Evolutionary conservation across 2,113 vertebrate species (phyloP).

Genomic region (Crotalus viridis): DNA sequence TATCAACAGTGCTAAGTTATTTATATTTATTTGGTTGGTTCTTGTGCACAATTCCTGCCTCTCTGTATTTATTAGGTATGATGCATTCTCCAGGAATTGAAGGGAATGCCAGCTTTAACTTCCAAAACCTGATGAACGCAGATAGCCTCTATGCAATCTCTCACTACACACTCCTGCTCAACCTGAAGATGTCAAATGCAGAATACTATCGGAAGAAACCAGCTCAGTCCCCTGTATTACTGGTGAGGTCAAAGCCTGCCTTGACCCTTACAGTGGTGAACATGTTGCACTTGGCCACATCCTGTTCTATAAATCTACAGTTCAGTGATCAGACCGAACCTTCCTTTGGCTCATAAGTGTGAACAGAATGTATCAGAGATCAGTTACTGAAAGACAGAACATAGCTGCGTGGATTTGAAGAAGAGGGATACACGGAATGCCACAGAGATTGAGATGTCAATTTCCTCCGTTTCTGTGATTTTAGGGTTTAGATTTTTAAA

Average conservation of each 20-base stretch:
- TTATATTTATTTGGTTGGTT: background rate
- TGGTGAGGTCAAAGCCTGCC: constrained; percentile 69
- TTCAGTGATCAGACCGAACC: background rate
- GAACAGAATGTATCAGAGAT: background rate
- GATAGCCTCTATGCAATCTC: constrained; percentile 91
- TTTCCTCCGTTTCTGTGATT: background rate
- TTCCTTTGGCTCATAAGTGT: background rate
- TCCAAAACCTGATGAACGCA: constrained; percentile 91
- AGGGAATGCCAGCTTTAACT: constrained; percentile 74
- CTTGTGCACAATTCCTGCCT: background rate
- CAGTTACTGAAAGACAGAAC: background rate
- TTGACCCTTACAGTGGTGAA: background rate
- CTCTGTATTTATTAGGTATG: constrained; percentile 76
- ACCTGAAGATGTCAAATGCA: constrained; percentile 87
- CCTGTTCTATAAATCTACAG: background rate
- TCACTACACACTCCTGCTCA: constrained; percentile 90
- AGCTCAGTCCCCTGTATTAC: constrained; percentile 69
- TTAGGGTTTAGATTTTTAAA: background rate
- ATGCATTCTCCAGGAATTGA: constrained; percentile 88
- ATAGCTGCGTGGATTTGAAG: background rate
- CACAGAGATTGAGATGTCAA: background rate
- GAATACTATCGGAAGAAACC: constrained; percentile 88
- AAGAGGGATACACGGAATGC: background rate
- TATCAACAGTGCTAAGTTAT: background rate
- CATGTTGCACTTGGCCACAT: background rate